These are phyloP conservation scores for Cremastinae sp. DNA, from an alignment of 2,888 invertebrate species.

Conservation along the genomic window DNA sequence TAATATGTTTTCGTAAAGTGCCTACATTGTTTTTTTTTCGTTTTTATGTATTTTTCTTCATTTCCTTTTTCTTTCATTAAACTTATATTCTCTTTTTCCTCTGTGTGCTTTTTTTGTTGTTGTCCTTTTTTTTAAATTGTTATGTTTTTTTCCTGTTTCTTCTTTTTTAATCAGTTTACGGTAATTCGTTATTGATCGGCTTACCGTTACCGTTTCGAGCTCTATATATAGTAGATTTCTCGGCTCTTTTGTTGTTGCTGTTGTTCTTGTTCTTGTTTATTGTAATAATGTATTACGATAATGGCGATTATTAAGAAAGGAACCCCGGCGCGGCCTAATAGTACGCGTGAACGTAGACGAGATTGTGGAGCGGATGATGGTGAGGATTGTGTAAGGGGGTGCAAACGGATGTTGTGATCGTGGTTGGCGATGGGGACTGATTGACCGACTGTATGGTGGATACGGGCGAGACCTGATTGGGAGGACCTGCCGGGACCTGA, in stretches of 20 bases:
- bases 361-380: constrained; percentile 77
- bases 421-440: constrained; percentile 77
- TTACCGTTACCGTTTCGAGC: background rate
- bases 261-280: no score
- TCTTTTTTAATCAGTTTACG: constrained; percentile 2
- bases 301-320: constrained; percentile 2
- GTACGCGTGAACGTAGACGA: constrained; percentile 79
- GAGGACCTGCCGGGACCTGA: constrained; percentile 77
- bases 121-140: no score
- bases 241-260: background rate
- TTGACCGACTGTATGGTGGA: constrained; percentile 79
- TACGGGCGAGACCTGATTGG: constrained; percentile 79
- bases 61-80: constrained; percentile 1
- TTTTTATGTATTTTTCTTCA: constrained; percentile 51
- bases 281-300: background rate
- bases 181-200: background rate
- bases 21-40: constrained; percentile 55
- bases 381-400: constrained; percentile 76
- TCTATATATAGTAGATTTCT: background rate
- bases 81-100: no score
- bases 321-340: constrained; percentile 68
- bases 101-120: no score
- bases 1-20: constrained; percentile 54
- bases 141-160: constrained; percentile 10
- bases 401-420: constrained; percentile 73